Percentiles rank a stretch among this genome's conserved stretches.
These are phyloP conservation scores for Picus viridis DNA, from an alignment of 2,797 vertebrate genomes.

Conservation along the genomic window DNA sequence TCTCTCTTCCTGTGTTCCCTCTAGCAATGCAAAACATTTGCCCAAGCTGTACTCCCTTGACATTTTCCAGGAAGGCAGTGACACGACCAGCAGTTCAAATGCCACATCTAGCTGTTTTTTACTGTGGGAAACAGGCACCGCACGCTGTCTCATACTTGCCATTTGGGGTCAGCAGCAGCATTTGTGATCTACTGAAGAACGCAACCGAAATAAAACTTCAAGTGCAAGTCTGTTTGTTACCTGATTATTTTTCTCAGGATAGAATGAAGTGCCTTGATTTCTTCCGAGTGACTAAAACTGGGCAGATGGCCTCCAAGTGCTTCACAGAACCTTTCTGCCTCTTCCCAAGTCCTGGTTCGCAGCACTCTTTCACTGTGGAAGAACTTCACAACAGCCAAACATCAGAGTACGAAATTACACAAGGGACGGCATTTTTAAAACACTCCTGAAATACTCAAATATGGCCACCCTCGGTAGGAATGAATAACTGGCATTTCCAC, in stretches of 20 bases:
- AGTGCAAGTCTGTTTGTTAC: slow-evolving; percentile 74
- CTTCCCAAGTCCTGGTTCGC: slow-evolving; percentile 93
- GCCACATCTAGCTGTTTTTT: neutral
- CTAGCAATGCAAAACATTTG: neutral
- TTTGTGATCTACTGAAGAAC: neutral
- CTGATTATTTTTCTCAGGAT: slow-evolving; percentile 86
- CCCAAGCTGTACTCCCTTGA: slow-evolving; percentile 4
- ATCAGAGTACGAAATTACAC: neutral
- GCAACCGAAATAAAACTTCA: neutral
- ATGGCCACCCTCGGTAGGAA: neutral
- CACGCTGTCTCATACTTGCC: neutral
- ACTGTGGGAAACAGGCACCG: neutral
- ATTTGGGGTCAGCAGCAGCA: slow-evolving; percentile 4
- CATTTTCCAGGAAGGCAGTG: slow-evolving; percentile 29
- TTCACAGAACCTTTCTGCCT: slow-evolving; percentile 91
- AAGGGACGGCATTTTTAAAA: neutral
- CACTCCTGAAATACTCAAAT: neutral
- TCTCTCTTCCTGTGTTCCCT: neutral
- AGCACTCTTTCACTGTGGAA: slow-evolving; percentile 90
- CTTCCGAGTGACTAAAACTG: slow-evolving; percentile 83
- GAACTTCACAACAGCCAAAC: slow-evolving; percentile 78
- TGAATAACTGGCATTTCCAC: neutral
- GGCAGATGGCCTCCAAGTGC: slow-evolving; percentile 90
- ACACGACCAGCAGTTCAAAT: slow-evolving; percentile 33
- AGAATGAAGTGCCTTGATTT: slow-evolving; percentile 84